Base-by-base conservation (phyloP, 30 jellyfish, hydroid and myxozoan genomes). In the Rhopilema esculentum region DNA sequence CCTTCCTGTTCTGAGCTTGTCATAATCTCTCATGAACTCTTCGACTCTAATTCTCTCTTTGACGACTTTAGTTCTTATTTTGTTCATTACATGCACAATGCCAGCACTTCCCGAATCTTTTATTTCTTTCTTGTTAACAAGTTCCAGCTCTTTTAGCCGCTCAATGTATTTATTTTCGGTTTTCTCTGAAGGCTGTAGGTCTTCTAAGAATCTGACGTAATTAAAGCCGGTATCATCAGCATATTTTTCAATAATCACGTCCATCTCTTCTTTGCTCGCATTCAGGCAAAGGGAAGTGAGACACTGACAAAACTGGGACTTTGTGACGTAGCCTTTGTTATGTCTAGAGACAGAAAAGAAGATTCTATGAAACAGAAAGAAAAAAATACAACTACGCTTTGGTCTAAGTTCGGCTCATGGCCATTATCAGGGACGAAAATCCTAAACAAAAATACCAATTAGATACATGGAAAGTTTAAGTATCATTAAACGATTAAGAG, bases 201-300 rank as follows among this genome's bases (percentile, higher is more conserved):
- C 97, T 40, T 84, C 97, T 18, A 94, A 68, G 82, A 94, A 94
- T 0, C 85, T 72, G 64, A 89, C 62, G 79, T 94, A 94, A 63
- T 94, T 94, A 69, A 94, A 94, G 49, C 98, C 98, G 30, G 98
- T 89, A 30, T 89, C 97, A 71, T 94, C 98, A 49, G 94, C 80
- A 52, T 88, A 94, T 75, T 86, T 89, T 28, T 89, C 94, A 66
- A 75, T 84, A 9, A 94, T 53, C 9, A 94, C 70, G 52, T 72
- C 96, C 85, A 84, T 85, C 66, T 94, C 98, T 31, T 72, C 91
- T 23, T 67, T 50, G 66, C 69, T 84, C 17, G 97, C 70, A 27
- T 68, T 80, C 51, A 94, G 80, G 57, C 97, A 52, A 22, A 94
- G 74, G 7, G 91, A 89, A 20, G 97, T 70, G 67, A 94, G 72